Percentiles rank a stretch among this genome's conserved stretches.
Conservation (phyloP, 2,113 vertebrate genomes). For the Phylloscopus trochiloides region DNA sequence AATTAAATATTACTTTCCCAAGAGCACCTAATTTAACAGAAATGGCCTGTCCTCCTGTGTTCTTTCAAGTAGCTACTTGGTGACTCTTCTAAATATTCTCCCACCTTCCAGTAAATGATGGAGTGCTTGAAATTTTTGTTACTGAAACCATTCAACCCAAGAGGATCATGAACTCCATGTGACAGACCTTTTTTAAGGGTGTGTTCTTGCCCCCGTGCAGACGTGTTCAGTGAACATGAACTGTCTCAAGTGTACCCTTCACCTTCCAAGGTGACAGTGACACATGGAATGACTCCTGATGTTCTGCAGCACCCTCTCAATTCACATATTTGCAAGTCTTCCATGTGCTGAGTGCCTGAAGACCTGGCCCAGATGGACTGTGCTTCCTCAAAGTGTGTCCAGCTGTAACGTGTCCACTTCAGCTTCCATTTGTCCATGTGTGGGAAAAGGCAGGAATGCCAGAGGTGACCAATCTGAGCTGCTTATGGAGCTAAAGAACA, state of each 20-base stretch:
- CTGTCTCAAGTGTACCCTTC: neutral
- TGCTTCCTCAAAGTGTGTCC: neutral
- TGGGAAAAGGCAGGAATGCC: neutral
- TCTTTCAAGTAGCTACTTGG: slow-evolving; percentile 10
- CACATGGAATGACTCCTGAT: neutral
- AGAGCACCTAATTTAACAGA: slow-evolving; percentile 18
- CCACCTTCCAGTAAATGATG: neutral
- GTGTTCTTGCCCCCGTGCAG: neutral
- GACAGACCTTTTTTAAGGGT: neutral
- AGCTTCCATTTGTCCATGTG: neutral
- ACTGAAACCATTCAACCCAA: neutral
- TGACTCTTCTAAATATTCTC: slow-evolving; percentile 1
- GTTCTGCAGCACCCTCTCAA: neutral
- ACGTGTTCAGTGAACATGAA: neutral
- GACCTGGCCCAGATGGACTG: neutral
- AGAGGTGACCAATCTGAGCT: neutral
- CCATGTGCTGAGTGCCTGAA: neutral
- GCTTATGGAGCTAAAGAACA: neutral
- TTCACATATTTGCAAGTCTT: neutral
- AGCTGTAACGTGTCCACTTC: neutral
- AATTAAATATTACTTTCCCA: slow-evolving; percentile 13
- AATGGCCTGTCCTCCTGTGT: neutral
- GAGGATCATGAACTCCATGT: neutral
- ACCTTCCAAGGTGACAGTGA: neutral
- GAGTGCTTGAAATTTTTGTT: neutral